Conservation (phyloP, 2,797 vertebrate species). For the Xenops minutus region DNA sequence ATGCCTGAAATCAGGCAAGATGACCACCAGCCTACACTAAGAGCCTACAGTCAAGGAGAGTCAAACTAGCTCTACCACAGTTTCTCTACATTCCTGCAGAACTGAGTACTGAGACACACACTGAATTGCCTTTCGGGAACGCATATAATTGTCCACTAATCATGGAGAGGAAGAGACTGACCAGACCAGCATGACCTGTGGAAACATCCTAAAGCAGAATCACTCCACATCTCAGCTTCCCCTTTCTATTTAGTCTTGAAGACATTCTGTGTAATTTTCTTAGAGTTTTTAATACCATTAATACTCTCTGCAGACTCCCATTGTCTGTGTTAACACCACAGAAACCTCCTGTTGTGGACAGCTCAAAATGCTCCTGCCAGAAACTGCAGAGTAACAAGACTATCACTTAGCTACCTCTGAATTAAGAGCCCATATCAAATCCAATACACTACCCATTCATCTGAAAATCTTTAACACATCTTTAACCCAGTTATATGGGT, state of each 20-base stretch:
- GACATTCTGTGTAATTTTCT: neutral
- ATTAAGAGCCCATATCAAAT: neutral
- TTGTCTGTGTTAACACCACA: accelerated
- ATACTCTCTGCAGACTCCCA: neutral
- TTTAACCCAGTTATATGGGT: neutral
- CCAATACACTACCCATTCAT: neutral
- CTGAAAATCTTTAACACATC: neutral
- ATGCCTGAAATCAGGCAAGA: neutral
- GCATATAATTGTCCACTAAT: neutral
- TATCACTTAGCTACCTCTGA: neutral
- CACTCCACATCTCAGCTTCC: neutral
- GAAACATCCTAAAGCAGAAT: neutral
- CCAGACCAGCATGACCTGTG: neutral
- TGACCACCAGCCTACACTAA: neutral
- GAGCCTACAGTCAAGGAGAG: neutral
- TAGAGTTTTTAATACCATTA: neutral
- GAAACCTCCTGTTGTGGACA: accelerated
- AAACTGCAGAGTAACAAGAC: neutral
- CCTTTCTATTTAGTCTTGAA: neutral
- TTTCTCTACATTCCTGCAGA: neutral
- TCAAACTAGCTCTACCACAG: neutral
- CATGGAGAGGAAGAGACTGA: neutral
- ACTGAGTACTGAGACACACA: neutral
- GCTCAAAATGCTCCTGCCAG: neutral
- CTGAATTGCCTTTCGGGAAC: neutral